These are phyloP conservation scores for Incurvaria masculella DNA, from an alignment of 2,888 invertebrate genomes.

Conservation along the genomic window DNA sequence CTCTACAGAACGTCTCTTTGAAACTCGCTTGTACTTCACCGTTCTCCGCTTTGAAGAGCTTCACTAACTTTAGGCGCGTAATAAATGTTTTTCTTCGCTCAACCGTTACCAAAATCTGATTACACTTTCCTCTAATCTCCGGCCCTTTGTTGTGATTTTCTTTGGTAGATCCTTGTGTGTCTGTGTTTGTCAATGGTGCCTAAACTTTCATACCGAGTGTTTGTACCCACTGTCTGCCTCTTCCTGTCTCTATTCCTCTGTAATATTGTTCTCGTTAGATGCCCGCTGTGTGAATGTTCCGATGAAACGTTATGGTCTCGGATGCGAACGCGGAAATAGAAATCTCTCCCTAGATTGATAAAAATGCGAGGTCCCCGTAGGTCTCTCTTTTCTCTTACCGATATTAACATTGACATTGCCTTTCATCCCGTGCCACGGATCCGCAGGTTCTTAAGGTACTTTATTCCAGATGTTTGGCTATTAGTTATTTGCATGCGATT, in stretches of 20 bases:
- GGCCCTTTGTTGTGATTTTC: not conserved
- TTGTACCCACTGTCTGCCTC: not conserved
- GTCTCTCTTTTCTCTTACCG: conserved; percentile 35
- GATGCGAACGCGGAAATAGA: no score
- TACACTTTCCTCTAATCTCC: not conserved
- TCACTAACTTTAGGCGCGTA: conserved; percentile 55
- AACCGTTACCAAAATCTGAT: not conserved
- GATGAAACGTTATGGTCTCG: no score
- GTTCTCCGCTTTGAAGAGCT: conserved; percentile 23
- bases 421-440: conserved; percentile 53
- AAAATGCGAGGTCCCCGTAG: not conserved
- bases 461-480: conserved; percentile 35
- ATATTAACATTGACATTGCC: conserved; percentile 52
- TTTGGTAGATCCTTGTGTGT: not conserved
- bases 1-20: not conserved
- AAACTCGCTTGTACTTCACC: not conserved
- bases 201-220: not conserved
- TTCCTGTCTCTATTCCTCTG: not conserved
- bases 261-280: not conserved
- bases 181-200: not conserved
- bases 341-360: not conserved
- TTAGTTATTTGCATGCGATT: not conserved
- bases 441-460: conserved; percentile 61
- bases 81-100: conserved; percentile 48
- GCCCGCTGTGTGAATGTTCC: not conserved